Conservation (phyloP, 2,797 vertebrate species). For the Acipenser transmontanus region DNA sequence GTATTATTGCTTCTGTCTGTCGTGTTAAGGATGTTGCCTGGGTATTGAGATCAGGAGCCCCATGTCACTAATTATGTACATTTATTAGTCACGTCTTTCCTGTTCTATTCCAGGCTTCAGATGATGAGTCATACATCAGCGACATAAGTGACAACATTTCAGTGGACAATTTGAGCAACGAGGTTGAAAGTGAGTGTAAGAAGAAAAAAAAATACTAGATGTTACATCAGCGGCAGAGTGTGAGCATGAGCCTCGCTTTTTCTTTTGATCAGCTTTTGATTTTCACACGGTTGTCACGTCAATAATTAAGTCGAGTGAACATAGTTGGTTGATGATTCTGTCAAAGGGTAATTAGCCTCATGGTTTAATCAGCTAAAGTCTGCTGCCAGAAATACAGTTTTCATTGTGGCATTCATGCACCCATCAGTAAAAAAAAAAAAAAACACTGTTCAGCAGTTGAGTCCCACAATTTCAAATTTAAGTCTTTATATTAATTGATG, state of each 20-base stretch:
- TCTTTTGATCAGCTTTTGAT: too few species aligned
- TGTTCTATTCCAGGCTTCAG: slow-evolving; percentile 68
- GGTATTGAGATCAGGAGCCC: background rate
- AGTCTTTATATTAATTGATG: too few species aligned
- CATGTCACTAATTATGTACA: background rate
- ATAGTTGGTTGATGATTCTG: too few species aligned
- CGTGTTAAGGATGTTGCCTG: background rate
- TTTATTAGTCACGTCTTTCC: background rate
- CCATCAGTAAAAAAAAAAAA: too few species aligned
- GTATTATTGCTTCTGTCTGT: slow-evolving; percentile 9
- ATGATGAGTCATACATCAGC: slow-evolving; percentile 92
- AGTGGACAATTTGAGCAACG: slow-evolving; percentile 86
- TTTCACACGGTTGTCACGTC: too few species aligned
- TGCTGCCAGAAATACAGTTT: too few species aligned
- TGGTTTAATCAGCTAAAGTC: too few species aligned
- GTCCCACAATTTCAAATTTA: too few species aligned
- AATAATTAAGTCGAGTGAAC: too few species aligned
- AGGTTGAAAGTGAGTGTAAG: slow-evolving; percentile 65
- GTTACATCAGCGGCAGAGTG: slow-evolving; percentile 44
- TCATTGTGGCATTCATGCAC: too few species aligned
- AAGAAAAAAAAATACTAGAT: background rate
- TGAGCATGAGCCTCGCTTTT: slow-evolving; percentile 42
- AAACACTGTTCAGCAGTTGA: too few species aligned
- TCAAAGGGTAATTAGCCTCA: too few species aligned
- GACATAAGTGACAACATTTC: slow-evolving; percentile 95